Conservation (phyloP, 2,113 vertebrate species). For the cat (Felis catus) region F.catus_Fca126_mat1.0 CM031412.1:192298001-192298500, state of each 20-base stretch:
- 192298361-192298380: slow-evolving; percentile 93
- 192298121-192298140: background rate
- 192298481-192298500: background rate
- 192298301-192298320: slow-evolving; percentile 97
- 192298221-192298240: slow-evolving; percentile 78
- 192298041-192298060: background rate
- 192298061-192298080: background rate
- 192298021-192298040: background rate
- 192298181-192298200: background rate
- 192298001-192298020: background rate
- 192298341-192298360: slow-evolving; percentile 89
- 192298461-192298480: background rate
- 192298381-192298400: background rate
- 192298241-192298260: slow-evolving; percentile 92
- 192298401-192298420: background rate
- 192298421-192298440: background rate
- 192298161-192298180: background rate
- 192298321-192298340: slow-evolving; percentile 91
- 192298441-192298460: background rate
- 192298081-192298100: background rate
- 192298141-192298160: background rate
- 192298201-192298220: background rate
- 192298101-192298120: background rate
- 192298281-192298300: slow-evolving; percentile 88
- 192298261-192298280: slow-evolving; percentile 93